phyloP scores from a whole-genome alignment of 2,888 invertebrate species.

The Zaprionus bogoriensis region DNA sequence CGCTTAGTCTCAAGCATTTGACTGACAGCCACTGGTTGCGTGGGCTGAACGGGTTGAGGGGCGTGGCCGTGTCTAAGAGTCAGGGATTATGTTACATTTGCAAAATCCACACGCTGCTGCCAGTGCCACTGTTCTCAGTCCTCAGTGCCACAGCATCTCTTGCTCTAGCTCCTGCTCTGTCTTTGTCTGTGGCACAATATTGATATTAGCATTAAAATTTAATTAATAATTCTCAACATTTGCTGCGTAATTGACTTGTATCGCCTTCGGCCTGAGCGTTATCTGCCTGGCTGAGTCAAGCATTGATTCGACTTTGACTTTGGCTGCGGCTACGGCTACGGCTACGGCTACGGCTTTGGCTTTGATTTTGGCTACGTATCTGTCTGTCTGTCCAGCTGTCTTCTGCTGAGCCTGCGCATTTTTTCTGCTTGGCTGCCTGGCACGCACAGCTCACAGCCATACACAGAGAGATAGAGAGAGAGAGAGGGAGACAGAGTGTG shows the following conservation, averaged over 20 bases:
- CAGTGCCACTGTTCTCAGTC: too few relatives aligned
- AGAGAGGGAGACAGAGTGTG: too few relatives aligned
- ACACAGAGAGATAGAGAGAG: too few relatives aligned
- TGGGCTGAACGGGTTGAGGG: too few relatives aligned
- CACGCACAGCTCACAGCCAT: constrained; percentile 29
- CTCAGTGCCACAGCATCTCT: too few relatives aligned
- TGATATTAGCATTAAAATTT: constrained; percentile 60
- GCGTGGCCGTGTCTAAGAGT: constrained; percentile 59
- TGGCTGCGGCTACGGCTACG: constrained; percentile 27
- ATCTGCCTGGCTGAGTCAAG: constrained; percentile 19
- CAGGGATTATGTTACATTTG: constrained; percentile 75
- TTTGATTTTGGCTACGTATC: constrained; percentile 32
- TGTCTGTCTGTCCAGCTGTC: constrained; percentile 6
- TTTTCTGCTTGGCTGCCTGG: constrained; percentile 67
- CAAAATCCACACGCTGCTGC: constrained; percentile 15
- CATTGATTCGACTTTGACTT: constrained; percentile 49
- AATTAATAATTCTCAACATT: constrained; percentile 65
- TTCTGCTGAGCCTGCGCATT: constrained; percentile 50
- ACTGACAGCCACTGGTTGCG: constrained; percentile 14
- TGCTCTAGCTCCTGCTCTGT: background rate
- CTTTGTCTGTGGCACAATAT: constrained; percentile 26
- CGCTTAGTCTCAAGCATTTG: constrained; percentile 41
- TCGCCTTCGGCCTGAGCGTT: constrained; percentile 53
- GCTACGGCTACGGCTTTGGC: constrained; percentile 18
- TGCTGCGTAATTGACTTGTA: constrained; percentile 61